Evolutionary conservation across 2,888 invertebrate genomes (phyloP), one percentile per base, ranked within the genome.

Genomic region (Argyresthia goedartella): DNA sequence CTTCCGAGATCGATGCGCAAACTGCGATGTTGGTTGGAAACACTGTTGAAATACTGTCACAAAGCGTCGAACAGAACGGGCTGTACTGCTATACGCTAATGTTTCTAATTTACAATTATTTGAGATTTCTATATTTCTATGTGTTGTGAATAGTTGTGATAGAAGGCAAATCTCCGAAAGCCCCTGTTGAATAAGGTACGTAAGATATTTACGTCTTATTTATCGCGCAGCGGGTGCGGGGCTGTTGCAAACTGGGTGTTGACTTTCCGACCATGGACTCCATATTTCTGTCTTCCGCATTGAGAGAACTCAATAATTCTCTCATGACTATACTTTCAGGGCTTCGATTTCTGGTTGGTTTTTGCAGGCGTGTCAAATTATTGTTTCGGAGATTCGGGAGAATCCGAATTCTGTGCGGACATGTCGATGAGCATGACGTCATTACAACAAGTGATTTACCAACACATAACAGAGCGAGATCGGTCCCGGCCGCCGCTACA

Each of bases 391-490:
- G 44, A 53, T 34, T 55, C 50, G 49, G n/a, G n/a, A 16, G 52
- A 51, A 35, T 8, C 8, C 9, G 48, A n/a, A 59, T 44, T 14
- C 59, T 69, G 63, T 66, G 65, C 59, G 65, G 66, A 67, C 73
- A 78, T 76, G 76, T 81, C 65, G 68, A 76, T 73, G 73, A 66
- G 70, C 67, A 77, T 85, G 85, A 84, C 85, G 85, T 85, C 85
- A 85, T 64, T 60, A 72, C 65, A 63, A 70, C 73, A 25, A 25
- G 25, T 76, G 80, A 82, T 76, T 80, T 84, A 82, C 75, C 81
- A 78, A 81, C 81, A 77, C 73, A 71, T 73, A 79, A 11, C 15
- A 43, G 14, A 76, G 66, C 73, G 74, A 73, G 71, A 71, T 11
- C 78, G 77, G 72, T 67, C 75, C 73, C 67, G 72, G 62, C 71